A percentile compares a stretch with the other conserved stretches of the same genome.
phyloP scores from a whole-genome alignment of 2,797 vertebrate species.

The Anguilla obscura region DNA sequence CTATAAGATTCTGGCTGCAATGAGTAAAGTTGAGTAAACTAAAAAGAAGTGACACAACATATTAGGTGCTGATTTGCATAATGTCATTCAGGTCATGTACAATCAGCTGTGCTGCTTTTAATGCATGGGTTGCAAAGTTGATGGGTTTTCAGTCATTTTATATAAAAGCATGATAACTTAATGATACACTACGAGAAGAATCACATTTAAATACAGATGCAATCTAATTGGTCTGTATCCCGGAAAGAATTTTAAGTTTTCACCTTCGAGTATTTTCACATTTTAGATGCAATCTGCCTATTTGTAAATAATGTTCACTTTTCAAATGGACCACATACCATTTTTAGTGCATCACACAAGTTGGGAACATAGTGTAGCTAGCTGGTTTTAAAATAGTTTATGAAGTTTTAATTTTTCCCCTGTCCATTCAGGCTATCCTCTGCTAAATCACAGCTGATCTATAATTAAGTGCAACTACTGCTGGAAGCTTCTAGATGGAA shows the following conservation, averaged over 20 bases:
- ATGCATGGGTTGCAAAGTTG: background rate
- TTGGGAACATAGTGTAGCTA: background rate
- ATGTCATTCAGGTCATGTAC: background rate
- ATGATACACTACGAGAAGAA: background rate
- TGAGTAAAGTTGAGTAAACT: background rate
- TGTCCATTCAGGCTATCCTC: background rate
- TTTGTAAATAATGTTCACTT: background rate
- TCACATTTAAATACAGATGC: background rate
- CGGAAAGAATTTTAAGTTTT: background rate
- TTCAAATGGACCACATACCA: background rate
- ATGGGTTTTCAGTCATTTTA: background rate
- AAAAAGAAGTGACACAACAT: background rate
- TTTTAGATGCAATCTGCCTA: background rate
- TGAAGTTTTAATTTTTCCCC: background rate
- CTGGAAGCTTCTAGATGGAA: background rate
- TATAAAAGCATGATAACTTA: background rate
- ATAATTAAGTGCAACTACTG: background rate
- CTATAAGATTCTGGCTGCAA: background rate
- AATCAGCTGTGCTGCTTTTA: background rate
- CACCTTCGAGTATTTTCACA: background rate
- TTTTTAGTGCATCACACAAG: background rate
- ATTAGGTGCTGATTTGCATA: background rate
- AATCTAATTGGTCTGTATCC: constrained; percentile 3
- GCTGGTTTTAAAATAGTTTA: too few relatives aligned
- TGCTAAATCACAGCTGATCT: background rate